These are phyloP conservation scores for Pogonophryne albipinna DNA, from an alignment of 2,797 vertebrate species.

Conservation along the genomic window DNA sequence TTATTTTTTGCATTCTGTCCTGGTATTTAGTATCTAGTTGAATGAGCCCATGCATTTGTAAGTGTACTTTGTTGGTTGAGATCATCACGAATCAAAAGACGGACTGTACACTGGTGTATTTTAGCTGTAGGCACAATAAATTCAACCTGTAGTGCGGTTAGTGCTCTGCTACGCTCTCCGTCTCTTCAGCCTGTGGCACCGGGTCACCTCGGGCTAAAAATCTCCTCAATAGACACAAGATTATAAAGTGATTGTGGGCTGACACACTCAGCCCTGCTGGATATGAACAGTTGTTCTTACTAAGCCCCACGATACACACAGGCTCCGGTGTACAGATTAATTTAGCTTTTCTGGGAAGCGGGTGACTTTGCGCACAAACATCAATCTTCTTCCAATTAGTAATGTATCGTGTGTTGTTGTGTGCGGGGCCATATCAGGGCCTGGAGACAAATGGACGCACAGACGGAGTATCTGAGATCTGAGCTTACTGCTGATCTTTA, in stretches of 20 bases:
- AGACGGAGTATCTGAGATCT: slow-evolving; percentile 58
- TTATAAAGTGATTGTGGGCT: slow-evolving; percentile 74
- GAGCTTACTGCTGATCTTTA: slow-evolving; percentile 63
- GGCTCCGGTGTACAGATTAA: slow-evolving; percentile 62
- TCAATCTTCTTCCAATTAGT: slow-evolving; percentile 75
- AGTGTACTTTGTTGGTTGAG: background rate
- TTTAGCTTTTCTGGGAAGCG: slow-evolving; percentile 69
- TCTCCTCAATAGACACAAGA: slow-evolving; percentile 64
- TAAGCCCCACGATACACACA: slow-evolving; percentile 52
- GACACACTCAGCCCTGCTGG: slow-evolving; percentile 62
- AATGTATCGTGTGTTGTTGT: slow-evolving; percentile 70
- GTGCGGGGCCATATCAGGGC: slow-evolving; percentile 38
- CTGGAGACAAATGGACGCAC: slow-evolving; percentile 56
- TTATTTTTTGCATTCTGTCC: no score
- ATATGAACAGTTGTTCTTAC: slow-evolving; percentile 65
- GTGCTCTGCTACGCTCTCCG: slow-evolving; percentile 25
- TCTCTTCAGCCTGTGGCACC: slow-evolving; percentile 31
- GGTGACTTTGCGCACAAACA: slow-evolving; percentile 59
- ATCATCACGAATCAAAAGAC: slow-evolving; percentile 3
- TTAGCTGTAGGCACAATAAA: slow-evolving; percentile 17
- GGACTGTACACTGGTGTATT: background rate
- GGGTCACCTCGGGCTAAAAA: slow-evolving; percentile 57
- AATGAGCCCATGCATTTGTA: background rate
- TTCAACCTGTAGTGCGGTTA: slow-evolving; percentile 18
- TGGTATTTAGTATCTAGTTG: background rate